Evolutionary conservation across 2,888 invertebrate genomes (phyloP), one percentile per base, ranked within the genome.

Genomic region (Suillia variegata): DNA sequence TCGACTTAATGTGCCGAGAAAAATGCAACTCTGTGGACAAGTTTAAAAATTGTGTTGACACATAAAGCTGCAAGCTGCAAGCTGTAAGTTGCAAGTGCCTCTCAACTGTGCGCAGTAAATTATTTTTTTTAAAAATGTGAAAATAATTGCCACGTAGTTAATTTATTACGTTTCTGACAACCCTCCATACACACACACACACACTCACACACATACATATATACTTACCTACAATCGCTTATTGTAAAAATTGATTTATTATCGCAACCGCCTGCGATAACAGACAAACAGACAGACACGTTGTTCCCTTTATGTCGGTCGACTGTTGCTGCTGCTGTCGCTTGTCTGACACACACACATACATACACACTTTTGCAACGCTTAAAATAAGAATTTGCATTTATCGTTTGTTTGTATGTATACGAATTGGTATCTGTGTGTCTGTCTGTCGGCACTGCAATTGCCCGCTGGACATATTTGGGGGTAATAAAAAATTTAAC

Each of bases 191-290:
- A 20, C 51, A 50, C 38, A 34, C 24, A 18, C 54, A 47, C 13
- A 26, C 15, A 26, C 49, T 50, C 51, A 34, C 56, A n/a, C 18
- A 52, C 42, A 6, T 51, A 17, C 8, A 26, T 51, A 18, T 51
- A 18, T 15, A 33, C 21, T 13, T 51, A 26, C 56, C 17, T 34
- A 12, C 15, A 67, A 74, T 74, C 68, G 73, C 73, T 73, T 73
- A 73, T 75, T 75, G 75, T 75, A 71, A 74, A 73, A 73, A 73
- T 73, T 75, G 74, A 73, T 73, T 73, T 73, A 73, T 73, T 73
- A 73, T 73, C 72, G 66, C 71, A 70, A 67, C 71, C 73, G 63
- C 73, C 67, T 70, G 59, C 42, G 57, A n/a, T n/a, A n/a, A n/a
- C n/a, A n/a, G n/a, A n/a, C n/a, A n/a, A n/a, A n/a, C n/a, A n/a